phyloP scores from a whole-genome alignment of 1,140 invertebrate species.

The Oedothorax gibbosus region DNA sequence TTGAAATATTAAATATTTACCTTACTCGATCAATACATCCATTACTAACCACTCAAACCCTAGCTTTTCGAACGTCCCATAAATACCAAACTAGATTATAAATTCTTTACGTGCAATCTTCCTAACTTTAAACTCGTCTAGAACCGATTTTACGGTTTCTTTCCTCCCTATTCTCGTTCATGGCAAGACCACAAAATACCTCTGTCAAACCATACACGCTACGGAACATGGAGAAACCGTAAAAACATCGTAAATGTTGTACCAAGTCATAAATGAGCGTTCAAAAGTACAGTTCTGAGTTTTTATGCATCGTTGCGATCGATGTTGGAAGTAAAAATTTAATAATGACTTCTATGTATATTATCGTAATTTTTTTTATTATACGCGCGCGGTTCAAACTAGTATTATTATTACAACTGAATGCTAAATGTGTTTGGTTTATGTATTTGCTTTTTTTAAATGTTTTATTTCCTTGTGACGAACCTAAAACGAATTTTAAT shows the following conservation, averaged over 20 bases:
- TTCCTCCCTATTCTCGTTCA: neutral
- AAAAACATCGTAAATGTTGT: neutral
- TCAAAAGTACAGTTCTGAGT: too few relatives aligned
- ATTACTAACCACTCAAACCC: neutral
- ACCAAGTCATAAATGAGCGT: neutral
- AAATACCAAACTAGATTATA: constrained; percentile 34
- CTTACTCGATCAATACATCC: neutral
- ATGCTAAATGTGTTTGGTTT: too few relatives aligned
- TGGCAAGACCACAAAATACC: neutral
- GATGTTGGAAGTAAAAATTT: too few relatives aligned
- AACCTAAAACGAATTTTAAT: too few relatives aligned
- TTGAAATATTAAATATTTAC: too few relatives aligned
- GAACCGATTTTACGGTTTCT: neutral
- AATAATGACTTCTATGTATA: too few relatives aligned
- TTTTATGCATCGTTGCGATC: too few relatives aligned
- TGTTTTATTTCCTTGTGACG: too few relatives aligned
- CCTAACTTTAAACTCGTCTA: constrained; percentile 34
- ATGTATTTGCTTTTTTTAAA: too few relatives aligned
- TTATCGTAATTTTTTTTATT: too few relatives aligned
- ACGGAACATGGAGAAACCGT: neutral
- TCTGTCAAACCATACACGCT: neutral
- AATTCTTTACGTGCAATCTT: constrained; percentile 32
- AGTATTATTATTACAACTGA: too few relatives aligned
- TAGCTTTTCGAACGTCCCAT: neutral
- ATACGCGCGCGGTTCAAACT: too few relatives aligned